Percentiles rank a stretch among this genome's conserved stretches.
These are phyloP conservation scores for Marronus borbonicus DNA, from an alignment of 2,888 invertebrate species.

Conservation along the genomic window DNA sequence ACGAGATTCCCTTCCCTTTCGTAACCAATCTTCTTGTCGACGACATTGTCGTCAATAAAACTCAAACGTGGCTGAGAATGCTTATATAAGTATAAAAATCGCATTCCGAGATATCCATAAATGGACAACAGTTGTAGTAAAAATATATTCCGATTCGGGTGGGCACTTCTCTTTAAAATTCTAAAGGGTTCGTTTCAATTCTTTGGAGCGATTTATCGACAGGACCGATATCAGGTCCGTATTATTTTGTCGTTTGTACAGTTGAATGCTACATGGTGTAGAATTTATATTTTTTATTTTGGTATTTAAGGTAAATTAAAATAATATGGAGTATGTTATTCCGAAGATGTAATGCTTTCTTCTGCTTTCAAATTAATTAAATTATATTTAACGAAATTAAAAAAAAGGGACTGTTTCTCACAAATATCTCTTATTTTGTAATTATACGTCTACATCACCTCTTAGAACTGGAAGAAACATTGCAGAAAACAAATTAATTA, in stretches of 20 bases:
- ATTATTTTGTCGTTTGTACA: background rate
- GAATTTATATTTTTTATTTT: too few relatives aligned
- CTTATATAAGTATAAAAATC: conserved; percentile 35
- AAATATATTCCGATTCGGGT: conserved; percentile 31
- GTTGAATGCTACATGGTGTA: too few relatives aligned
- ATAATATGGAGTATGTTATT: too few relatives aligned
- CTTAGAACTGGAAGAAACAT: too few relatives aligned
- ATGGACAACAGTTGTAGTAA: conserved; percentile 31
- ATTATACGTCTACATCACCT: too few relatives aligned
- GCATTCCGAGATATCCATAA: conserved; percentile 18
- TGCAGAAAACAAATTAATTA: too few relatives aligned
- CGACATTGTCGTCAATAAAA: conserved; percentile 26
- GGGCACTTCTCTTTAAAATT: conserved; percentile 13
- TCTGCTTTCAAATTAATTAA: too few relatives aligned
- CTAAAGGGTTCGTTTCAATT: conserved; percentile 11
- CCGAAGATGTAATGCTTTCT: too few relatives aligned
- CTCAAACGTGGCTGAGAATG: conserved; percentile 26
- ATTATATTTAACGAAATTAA: too few relatives aligned
- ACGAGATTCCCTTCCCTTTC: conserved; percentile 12
- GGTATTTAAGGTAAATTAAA: too few relatives aligned
- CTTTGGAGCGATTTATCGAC: background rate
- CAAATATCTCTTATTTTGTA: too few relatives aligned
- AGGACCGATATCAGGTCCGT: conserved; percentile 13
- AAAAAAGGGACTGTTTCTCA: too few relatives aligned
- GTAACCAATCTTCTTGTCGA: conserved; percentile 4